Base-by-base conservation (phyloP, 1,140 invertebrate species). In the Meloidogyne floridensis region DNA sequence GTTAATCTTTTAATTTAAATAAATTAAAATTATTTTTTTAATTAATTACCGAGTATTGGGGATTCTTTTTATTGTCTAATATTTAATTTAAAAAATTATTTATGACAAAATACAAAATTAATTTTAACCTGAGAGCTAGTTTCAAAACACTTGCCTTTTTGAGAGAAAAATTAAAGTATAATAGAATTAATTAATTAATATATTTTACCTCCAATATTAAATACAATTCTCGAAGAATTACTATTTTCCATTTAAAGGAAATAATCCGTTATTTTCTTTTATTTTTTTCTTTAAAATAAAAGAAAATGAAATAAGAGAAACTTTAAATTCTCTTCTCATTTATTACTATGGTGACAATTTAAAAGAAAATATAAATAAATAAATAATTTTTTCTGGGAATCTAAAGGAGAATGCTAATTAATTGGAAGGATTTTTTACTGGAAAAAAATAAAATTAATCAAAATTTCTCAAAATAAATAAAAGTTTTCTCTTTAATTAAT, bases 41-140 rank as follows among this genome's bases (percentile, higher is more conserved):
- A 20, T 51, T 73, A 73, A 2, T 74, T 8, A 74, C 42, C 59
- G 51, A 8, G 74, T 56, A 11, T 75, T 10, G 51, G 53, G 53
- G 32, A 18, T 69, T 71, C 77, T 79, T 79, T 72, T 69, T 43
- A 72, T 20, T 72, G 77, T 79, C 77, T 59, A 54, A 32, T 79
- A 72, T 79, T 65, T 65, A 65, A 32, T 6, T 13, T 6, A 18
- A 65, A 65, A 65, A n/a, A n/a, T 65, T 65, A n/a, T n/a, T 65
- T 15, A 9, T 59, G 8, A 59, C 15, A n/a, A 65, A n/a, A n/a
- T 2, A 65, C n/a, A 47, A 47, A 47, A 6, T 47, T 6, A 65
- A 59, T 59, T 53, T 54, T 65, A 65, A 65, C 59, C 59, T 65
- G 59, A n/a, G 15, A 15, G 7, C 15, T 65, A 6, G 59, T 65